A percentile compares a stretch with the other conserved stretches of the same genome.
Evolutionary conservation across 2,797 vertebrate species (phyloP).

Genomic region (Eutrigla gurnardus): DNA sequence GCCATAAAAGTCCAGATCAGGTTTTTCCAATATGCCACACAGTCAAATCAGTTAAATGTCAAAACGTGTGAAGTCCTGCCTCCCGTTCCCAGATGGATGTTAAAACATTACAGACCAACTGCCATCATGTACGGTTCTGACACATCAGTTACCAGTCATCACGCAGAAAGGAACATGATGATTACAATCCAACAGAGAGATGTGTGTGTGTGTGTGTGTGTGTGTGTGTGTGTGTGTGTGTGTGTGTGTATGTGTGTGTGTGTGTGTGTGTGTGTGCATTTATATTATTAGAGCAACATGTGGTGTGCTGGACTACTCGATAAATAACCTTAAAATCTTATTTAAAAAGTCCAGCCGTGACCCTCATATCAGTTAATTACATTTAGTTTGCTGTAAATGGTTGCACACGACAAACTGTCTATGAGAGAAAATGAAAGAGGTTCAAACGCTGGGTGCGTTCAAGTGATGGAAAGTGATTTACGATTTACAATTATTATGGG

Average conservation of each 20-base stretch:
- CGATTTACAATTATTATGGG: background rate
- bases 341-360: background rate
- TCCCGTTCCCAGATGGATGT: conserved; percentile 12
- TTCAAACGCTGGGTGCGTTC: background rate
- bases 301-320: background rate
- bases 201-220: no score
- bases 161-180: background rate
- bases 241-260: background rate
- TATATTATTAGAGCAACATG: background rate
- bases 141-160: conserved; percentile 20
- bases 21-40: background rate
- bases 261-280: background rate
- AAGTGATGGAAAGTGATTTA: background rate
- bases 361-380: background rate
- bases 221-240: no score
- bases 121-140: conserved; percentile 1
- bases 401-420: background rate
- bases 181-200: conserved; percentile 2
- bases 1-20: background rate
- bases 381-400: background rate
- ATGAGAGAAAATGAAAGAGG: background rate
- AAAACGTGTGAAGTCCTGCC: conserved; percentile 8
- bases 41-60: conserved; percentile 17
- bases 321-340: background rate
- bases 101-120: background rate